Conservation (phyloP, 1,140 invertebrate genomes). For the Octopus bimaculoides region DNA sequence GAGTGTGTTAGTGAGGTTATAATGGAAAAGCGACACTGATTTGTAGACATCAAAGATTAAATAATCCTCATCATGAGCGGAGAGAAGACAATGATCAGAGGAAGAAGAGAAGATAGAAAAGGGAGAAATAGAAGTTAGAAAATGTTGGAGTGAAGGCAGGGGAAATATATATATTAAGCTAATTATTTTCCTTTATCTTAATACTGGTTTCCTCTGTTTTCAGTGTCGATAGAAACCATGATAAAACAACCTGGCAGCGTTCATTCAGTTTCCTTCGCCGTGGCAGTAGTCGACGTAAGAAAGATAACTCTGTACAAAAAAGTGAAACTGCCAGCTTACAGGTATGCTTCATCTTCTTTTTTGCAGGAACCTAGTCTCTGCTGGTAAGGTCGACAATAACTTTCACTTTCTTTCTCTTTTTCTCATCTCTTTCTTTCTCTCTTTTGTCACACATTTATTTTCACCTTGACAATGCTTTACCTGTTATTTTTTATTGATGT, state of each 20-base stretch:
- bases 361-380: constrained; percentile 16
- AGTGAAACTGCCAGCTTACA: constrained; percentile 43
- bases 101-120: no score
- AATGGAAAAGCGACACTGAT: no score
- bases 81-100: no score
- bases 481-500: not conserved
- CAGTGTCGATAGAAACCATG: constrained; percentile 37
- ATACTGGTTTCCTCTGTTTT: constrained; percentile 15
- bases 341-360: constrained; percentile 27
- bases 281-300: constrained; percentile 42
- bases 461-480: no score
- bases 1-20: no score
- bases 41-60: no score
- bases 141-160: no score
- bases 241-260: constrained; percentile 30
- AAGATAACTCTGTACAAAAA: constrained; percentile 23
- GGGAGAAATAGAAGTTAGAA: no score
- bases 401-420: not conserved
- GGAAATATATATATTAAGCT: no score
- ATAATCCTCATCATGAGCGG: no score
- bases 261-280: constrained; percentile 47
- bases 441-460: not conserved
- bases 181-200: no score
- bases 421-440: not conserved
- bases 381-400: not conserved